These are phyloP conservation scores for Drosophila tristis DNA, from an alignment of 1,140 invertebrate species.

Conservation along the genomic window DNA sequence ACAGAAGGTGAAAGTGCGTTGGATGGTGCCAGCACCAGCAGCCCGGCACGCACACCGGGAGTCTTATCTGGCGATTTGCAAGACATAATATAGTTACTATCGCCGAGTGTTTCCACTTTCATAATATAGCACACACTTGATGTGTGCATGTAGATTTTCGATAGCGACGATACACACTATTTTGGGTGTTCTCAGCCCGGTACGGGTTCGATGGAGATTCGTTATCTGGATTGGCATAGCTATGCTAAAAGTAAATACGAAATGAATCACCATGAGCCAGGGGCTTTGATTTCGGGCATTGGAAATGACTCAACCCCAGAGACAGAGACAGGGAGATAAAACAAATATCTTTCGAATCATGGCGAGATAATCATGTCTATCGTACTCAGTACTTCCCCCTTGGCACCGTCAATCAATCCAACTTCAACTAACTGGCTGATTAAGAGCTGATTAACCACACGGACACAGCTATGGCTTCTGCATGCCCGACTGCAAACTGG, in stretches of 20 bases:
- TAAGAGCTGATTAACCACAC: slow-evolving; percentile 10
- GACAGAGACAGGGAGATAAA: no score
- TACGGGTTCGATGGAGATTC: no score
- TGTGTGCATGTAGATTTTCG: slow-evolving; percentile 24
- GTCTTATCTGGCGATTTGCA: slow-evolving; percentile 28
- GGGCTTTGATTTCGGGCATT: not conserved
- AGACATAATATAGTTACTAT: slow-evolving; percentile 26
- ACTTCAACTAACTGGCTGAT: no score
- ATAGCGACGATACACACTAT: slow-evolving; percentile 13
- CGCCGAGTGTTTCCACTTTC: slow-evolving; percentile 34
- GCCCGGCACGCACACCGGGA: not conserved
- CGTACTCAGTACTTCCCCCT: no score
- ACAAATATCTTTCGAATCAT: no score
- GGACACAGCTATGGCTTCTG: not conserved
- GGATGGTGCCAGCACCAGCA: no score
- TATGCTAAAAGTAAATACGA: not conserved
- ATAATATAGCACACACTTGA: slow-evolving; percentile 26
- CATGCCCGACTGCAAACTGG: not conserved
- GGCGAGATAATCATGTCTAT: no score
- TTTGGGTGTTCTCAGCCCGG: not conserved
- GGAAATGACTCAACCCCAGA: slow-evolving; percentile 13
- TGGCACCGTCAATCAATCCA: no score
- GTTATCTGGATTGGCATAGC: slow-evolving; percentile 21
- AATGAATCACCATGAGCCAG: slow-evolving; percentile 10
- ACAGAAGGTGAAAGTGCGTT: not conserved